phyloP scores from a whole-genome alignment of 2,888 invertebrate species.

The Drosophila colorata region DNA sequence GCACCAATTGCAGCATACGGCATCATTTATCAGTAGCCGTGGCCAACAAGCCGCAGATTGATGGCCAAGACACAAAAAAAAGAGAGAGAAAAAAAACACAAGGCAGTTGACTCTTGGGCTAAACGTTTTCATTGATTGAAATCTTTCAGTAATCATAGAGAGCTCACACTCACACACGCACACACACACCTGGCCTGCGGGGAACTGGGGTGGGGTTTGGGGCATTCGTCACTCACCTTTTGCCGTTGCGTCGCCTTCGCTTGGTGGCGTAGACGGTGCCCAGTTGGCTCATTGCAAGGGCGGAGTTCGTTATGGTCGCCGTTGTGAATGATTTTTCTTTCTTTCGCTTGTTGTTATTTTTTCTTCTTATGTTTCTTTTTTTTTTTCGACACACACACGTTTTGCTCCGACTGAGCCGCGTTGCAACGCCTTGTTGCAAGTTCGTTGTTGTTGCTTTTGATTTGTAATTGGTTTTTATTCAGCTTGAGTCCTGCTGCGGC shows the following conservation, averaged over 20 bases:
- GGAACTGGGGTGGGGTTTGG: slow-evolving; percentile 28
- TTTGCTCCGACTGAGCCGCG: slow-evolving; percentile 1
- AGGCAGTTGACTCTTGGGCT: slow-evolving; percentile 40
- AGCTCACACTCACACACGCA: background rate
- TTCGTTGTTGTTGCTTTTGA: slow-evolving; percentile 7
- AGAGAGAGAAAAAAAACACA: background rate
- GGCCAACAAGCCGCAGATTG: slow-evolving; percentile 71
- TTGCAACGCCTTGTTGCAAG: slow-evolving; percentile 44
- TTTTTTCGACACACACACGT: background rate
- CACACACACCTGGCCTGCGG: slow-evolving; percentile 43
- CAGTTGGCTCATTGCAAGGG: slow-evolving; percentile 92
- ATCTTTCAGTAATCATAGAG: slow-evolving; percentile 66
- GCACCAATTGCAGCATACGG: slow-evolving; percentile 19
- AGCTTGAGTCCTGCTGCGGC: slow-evolving; percentile 54
- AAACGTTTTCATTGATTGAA: slow-evolving; percentile 70
- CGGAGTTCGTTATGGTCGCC: slow-evolving; percentile 85
- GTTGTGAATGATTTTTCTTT: slow-evolving; percentile 77
- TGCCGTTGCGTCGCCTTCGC: slow-evolving; percentile 96
- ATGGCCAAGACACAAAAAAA: slow-evolving; percentile 41
- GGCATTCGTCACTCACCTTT: slow-evolving; percentile 90
- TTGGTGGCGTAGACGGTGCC: slow-evolving; percentile 99
- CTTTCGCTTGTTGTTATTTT: slow-evolving; percentile 16
- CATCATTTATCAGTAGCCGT: slow-evolving; percentile 60
- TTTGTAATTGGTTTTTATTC: slow-evolving; percentile 65
- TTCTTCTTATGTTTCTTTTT: background rate